A percentile compares a stretch with the other conserved stretches of the same genome.
phyloP scores from a whole-genome alignment of 2,113 vertebrate genomes.

The Erpornis zantholeuca region DNA sequence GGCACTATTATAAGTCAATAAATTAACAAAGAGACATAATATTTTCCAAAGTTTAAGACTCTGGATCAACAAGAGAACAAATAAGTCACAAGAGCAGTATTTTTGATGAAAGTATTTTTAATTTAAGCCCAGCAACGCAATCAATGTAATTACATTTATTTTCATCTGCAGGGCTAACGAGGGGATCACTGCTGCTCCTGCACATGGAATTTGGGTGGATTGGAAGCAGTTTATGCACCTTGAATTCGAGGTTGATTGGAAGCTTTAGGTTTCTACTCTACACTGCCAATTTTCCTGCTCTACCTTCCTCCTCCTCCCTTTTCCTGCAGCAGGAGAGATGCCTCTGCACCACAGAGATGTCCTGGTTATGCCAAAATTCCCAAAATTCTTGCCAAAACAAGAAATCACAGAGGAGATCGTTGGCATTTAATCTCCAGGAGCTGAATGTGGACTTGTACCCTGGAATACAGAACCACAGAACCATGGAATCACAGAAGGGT shows the following conservation, averaged over 20 bases:
- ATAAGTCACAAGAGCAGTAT: neutral
- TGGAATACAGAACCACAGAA: neutral
- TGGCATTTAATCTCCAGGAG: neutral
- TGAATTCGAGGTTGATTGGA: neutral
- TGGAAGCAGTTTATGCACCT: neutral
- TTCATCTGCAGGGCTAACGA: neutral
- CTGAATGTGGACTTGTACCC: neutral
- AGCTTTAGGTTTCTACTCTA: neutral
- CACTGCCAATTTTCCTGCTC: neutral
- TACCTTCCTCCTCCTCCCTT: neutral
- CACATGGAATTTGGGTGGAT: neutral
- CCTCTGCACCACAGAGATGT: no score
- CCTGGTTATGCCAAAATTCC: neutral
- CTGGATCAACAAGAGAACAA: neutral
- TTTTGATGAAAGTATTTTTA: no score
- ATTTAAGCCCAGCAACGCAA: neutral
- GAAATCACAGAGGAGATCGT: neutral
- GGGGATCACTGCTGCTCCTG: neutral
- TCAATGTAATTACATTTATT: neutral
- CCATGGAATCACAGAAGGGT: no score
- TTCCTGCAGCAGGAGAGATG: neutral
- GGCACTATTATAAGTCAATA: neutral
- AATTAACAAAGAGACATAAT: neutral
- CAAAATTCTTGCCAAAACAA: neutral
- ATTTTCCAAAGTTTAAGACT: neutral